Evolutionary conservation across 1,140 invertebrate species (phyloP), one percentile per base, ranked within the genome.

Genomic region (Drosophila yakuba): DNA sequence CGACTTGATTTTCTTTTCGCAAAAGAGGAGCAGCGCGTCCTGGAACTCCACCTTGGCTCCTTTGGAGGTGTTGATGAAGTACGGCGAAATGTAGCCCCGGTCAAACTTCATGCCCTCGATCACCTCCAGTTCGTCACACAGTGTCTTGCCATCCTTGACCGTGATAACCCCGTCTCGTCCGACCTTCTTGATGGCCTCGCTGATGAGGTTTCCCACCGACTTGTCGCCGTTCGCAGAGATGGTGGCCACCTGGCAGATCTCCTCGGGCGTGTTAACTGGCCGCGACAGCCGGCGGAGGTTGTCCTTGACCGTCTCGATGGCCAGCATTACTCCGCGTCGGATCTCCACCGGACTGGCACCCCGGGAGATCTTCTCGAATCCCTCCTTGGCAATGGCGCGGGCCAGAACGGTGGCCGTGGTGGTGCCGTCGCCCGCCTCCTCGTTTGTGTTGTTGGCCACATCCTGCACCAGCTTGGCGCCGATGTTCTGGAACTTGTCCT

Each of bases 91-190:
- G 93, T 99, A 99, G 64, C 99, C 99, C 73, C 99, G 95, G 91
- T 99, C 99, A 93, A 99, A 99, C 93, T 99, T 99, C 97, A 99
- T 98, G 83, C 99, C 99, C 93, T 99, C 98, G 92, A 99, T 99
- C 10, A 98, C 86, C 94, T 99, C 98, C 8, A 99, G 93, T 93
- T 99, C 99, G 93, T 99, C 99, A 67, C 94, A 95, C 25, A 99
- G 93, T 0, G 98, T 99, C 93, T 99, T 99, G 20, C 99, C 99
- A 94, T 99, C 99, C 93, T 99, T 99, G 0, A 99, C 99, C 11
- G 99, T 99, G 48, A 99, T 99, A 1, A 99, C 99, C 50, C 99
- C 99, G 91, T 99, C 98, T 69, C 97, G 96, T 8, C 99, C 99
- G 28, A 97, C 96, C 93, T 96, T 97, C 91, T 99, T 99, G 98